Evolutionary conservation across 2,113 vertebrate species (phyloP), one percentile per base, ranked within the genome.

Genomic region (Chionomys nivalis): DNA sequence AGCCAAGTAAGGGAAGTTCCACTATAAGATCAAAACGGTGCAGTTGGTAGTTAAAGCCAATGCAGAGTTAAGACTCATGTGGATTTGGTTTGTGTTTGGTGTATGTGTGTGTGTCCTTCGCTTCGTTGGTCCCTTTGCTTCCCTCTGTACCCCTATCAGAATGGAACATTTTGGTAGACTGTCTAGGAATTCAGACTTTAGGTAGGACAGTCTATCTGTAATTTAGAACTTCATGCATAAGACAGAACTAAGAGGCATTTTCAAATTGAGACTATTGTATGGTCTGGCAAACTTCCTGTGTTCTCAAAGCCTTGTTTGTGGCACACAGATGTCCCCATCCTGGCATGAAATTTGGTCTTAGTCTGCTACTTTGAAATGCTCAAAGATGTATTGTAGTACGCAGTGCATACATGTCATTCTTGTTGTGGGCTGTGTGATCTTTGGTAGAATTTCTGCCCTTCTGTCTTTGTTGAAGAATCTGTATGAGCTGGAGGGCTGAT

Each of bases 181-280:
- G 66, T 95, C 55, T 93, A 94, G 89, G 92, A 94, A 94, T 92
- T 96, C 58, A 47, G 11, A 58, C 92, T 92, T 89, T 92, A 93
- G 66, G 55, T 89, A 66, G 26, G 10, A 36, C 89, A 49, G 65
- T 92, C n/a, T 90, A 0, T 65, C 17, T 93, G 86, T 92, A 75
- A 94, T 91, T n/a, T 39, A 91, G 52, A 55, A 81, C n/a, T 73
- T 91, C 36, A 55, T 52, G 79, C 63, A 31, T 58, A 91, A 94
- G 86, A 47, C 42, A 92, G 92, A 94, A 91, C 47, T 78, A 33
- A 90, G 63, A 77, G 78, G 17, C 11, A 0, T 90, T 93, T 95
- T 81, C 49, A 55, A 28, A 65, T 92, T 83, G 61, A n/a, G 70
- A 85, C 31, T 63, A 13, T 73, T 79, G 1, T 47, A 0, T 49